These are phyloP conservation scores for Denticeps clupeoides DNA, from an alignment of 2,797 vertebrate genomes.

Conservation along the genomic window DNA sequence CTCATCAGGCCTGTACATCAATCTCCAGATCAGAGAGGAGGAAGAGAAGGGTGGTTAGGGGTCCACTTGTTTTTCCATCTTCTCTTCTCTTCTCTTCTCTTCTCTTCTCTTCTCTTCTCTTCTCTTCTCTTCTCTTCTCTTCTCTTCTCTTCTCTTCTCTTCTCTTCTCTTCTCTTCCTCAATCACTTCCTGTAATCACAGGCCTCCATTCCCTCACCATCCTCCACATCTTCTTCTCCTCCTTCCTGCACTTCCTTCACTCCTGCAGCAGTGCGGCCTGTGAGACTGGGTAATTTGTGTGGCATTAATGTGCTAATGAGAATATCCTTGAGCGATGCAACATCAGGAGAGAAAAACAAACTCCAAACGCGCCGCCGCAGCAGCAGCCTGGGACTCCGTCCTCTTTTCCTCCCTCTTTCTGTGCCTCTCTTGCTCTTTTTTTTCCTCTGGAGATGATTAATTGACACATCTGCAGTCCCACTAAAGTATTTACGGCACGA, in stretches of 20 bases:
- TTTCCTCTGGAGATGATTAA: conserved; percentile 32
- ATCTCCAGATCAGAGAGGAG: conserved; percentile 10
- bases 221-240: background rate
- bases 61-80: background rate
- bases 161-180: background rate
- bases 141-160: background rate
- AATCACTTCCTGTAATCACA: background rate
- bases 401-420: conserved; percentile 38
- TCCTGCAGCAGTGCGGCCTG: background rate
- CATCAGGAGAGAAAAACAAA: conserved; percentile 41
- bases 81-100: background rate
- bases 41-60: background rate
- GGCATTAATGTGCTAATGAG: conserved; percentile 63
- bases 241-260: background rate
- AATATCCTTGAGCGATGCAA: conserved; percentile 53
- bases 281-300: conserved; percentile 39
- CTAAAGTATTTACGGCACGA: conserved; percentile 58
- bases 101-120: background rate
- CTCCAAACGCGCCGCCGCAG: conserved; percentile 11
- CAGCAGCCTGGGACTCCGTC: conserved; percentile 13
- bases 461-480: conserved; percentile 64
- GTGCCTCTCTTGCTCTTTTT: conserved; percentile 24
- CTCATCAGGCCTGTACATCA: conserved; percentile 9
- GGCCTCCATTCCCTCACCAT: background rate
- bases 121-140: background rate